Percentiles rank a stretch among this genome's conserved stretches.
These are phyloP conservation scores for Trypoxylus dichotomus DNA, from an alignment of 1,140 invertebrate genomes.

Conservation along the genomic window DNA sequence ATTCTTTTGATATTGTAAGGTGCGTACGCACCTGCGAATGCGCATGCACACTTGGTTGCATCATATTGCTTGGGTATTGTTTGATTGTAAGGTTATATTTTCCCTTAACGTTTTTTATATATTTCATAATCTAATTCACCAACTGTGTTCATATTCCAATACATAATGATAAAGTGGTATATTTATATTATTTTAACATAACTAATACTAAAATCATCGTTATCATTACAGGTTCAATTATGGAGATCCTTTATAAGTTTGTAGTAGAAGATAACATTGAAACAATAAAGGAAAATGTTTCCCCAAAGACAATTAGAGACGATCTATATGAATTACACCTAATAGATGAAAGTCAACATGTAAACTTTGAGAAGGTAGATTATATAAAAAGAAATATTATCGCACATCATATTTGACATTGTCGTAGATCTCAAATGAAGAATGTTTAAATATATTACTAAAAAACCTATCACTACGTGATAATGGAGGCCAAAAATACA, in stretches of 20 bases:
- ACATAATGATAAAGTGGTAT: slow-evolving; percentile 17
- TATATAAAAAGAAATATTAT: background rate
- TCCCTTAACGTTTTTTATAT: background rate
- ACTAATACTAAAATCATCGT: background rate
- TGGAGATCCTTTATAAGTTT: background rate
- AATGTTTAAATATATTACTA: background rate
- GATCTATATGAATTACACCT: background rate
- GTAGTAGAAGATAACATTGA: background rate
- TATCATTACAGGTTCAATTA: background rate
- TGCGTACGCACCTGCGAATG: background rate
- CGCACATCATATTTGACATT: background rate
- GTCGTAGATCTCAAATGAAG: background rate
- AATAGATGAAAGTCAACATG: background rate
- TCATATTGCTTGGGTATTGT: background rate
- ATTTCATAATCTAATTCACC: background rate
- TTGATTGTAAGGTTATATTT: slow-evolving; percentile 23
- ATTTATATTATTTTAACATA: background rate
- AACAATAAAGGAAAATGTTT: background rate
- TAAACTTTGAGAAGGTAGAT: background rate
- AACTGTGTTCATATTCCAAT: background rate
- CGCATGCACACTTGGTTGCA: background rate
- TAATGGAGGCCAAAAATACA: background rate
- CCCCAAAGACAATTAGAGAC: background rate
- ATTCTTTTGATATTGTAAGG: background rate
- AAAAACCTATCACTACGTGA: background rate